A percentile compares a stretch with the other conserved stretches of the same genome.
Evolutionary conservation across 2,113 vertebrate genomes (phyloP).

Genomic region (Nyctereutes procyonoides): DNA sequence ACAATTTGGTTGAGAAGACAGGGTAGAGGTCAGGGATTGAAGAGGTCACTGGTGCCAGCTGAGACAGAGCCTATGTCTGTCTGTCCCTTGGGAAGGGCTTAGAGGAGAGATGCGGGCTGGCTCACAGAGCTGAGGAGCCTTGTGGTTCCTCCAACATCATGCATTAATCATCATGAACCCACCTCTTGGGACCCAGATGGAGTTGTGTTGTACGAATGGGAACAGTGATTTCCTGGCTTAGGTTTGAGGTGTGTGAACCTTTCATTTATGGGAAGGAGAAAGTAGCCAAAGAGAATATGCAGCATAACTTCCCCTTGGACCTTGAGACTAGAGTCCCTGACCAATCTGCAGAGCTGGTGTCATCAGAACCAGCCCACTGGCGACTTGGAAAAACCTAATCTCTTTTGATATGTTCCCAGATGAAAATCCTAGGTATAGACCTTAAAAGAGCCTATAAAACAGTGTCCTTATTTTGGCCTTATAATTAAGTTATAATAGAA

Average conservation of each 20-base stretch:
- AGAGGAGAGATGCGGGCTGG: not conserved
- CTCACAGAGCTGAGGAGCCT: not conserved
- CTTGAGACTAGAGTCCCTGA: not conserved
- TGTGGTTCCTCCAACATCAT: not conserved
- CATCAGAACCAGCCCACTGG: not conserved
- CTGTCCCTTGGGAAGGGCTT: not conserved
- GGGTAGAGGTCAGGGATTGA: no score
- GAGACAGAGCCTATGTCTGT: fast-evolving
- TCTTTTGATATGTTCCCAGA: slow-evolving; percentile 77
- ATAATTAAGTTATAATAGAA: slow-evolving; percentile 82
- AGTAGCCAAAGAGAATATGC: not conserved
- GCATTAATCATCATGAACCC: not conserved
- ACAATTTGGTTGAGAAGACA: not conserved
- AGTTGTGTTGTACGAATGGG: not conserved
- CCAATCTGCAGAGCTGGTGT: not conserved
- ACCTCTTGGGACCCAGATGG: not conserved
- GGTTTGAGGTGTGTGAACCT: not conserved
- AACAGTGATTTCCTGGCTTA: slow-evolving; percentile 39
- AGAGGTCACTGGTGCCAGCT: not conserved
- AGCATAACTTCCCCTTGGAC: fast-evolving
- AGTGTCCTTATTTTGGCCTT: slow-evolving; percentile 77
- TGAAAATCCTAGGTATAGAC: slow-evolving; percentile 71
- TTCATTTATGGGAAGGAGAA: not conserved
- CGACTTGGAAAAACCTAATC: not conserved
- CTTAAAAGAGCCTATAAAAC: slow-evolving; percentile 82